A percentile compares a stretch with the other conserved stretches of the same genome.
Conservation (phyloP, 2,888 invertebrate genomes). For the Mycalesis mineus region DNA sequence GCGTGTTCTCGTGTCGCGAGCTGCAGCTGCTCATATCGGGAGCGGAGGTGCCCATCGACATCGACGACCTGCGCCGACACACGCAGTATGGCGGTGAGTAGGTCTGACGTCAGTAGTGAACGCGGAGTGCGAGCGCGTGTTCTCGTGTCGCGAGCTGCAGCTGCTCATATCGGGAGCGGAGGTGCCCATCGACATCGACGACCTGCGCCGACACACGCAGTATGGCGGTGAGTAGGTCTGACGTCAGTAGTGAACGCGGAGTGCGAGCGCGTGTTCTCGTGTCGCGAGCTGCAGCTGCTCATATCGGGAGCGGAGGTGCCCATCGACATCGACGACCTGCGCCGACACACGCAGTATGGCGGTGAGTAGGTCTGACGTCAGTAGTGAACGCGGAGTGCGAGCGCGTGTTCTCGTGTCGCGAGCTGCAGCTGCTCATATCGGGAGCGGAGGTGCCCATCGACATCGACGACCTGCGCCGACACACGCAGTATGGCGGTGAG, state of each 20-base stretch:
- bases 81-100: constrained; percentile 89
- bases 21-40: constrained; percentile 97
- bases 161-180: constrained; percentile 96
- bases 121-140: constrained; percentile 95
- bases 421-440: constrained; percentile 96
- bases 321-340: constrained; percentile 94
- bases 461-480: constrained; percentile 88
- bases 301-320: constrained; percentile 97
- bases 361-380: constrained; percentile 88
- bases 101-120: constrained; percentile 95
- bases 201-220: constrained; percentile 90
- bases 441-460: constrained; percentile 97
- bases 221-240: constrained; percentile 89
- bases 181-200: constrained; percentile 94
- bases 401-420: constrained; percentile 93
- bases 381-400: constrained; percentile 96
- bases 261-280: constrained; percentile 95
- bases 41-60: constrained; percentile 94
- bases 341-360: constrained; percentile 91
- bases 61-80: constrained; percentile 90
- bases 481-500: constrained; percentile 92
- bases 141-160: constrained; percentile 93
- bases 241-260: constrained; percentile 93
- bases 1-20: constrained; percentile 94
- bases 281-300: constrained; percentile 95